These are phyloP conservation scores for Anguilla japonica DNA, from an alignment of 2,113 vertebrate species.

Conservation along the genomic window DNA sequence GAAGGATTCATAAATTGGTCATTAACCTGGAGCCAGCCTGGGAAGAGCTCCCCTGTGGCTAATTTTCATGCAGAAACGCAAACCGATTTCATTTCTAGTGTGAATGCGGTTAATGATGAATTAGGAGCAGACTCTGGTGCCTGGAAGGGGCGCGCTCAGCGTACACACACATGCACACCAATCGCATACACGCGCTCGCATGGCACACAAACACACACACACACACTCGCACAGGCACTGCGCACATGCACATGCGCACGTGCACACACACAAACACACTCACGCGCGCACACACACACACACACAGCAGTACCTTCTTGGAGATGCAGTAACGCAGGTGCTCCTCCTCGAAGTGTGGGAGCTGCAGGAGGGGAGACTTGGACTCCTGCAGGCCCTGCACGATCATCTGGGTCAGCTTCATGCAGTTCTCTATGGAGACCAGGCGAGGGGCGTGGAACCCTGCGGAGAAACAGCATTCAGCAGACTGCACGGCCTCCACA, in stretches of 20 bases:
- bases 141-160: background rate
- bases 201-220: too few species aligned
- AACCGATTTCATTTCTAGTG: background rate
- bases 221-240: background rate
- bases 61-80: background rate
- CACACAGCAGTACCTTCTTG: slow-evolving; percentile 68
- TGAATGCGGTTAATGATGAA: too few species aligned
- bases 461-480: slow-evolving; percentile 32
- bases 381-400: slow-evolving; percentile 96
- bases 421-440: slow-evolving; percentile 95
- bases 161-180: background rate
- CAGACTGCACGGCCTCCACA: background rate
- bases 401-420: slow-evolving; percentile 97
- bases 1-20: too few species aligned
- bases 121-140: too few species aligned
- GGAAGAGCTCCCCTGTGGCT: background rate
- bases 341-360: slow-evolving; percentile 97
- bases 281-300: background rate
- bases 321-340: slow-evolving; percentile 84
- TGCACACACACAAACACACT: too few species aligned
- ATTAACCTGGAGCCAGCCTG: background rate
- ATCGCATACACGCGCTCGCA: background rate
- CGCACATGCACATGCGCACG: too few species aligned
- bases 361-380: slow-evolving; percentile 91
- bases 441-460: slow-evolving; percentile 91